Conservation (phyloP, 92 coral and sea anemone genomes). For the Actinernus sp. region DNA sequence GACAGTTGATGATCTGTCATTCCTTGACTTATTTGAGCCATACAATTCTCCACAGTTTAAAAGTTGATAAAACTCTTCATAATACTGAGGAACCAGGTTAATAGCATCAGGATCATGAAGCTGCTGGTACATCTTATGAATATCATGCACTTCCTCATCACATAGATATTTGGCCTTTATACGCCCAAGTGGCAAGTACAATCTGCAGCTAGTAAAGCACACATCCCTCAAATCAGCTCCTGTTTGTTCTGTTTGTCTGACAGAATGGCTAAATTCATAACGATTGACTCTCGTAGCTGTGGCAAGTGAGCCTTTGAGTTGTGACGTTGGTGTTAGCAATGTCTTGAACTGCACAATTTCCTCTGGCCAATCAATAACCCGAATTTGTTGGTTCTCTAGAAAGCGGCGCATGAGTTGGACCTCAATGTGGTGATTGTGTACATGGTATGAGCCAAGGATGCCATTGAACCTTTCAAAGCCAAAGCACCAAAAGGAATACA, state of each 20-base stretch:
- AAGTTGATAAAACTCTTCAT: slow-evolving; percentile 27
- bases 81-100: slow-evolving; percentile 10
- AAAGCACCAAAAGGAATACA: slow-evolving; percentile 62
- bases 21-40: slow-evolving; percentile 28
- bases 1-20: slow-evolving; percentile 14
- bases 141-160: slow-evolving; percentile 25
- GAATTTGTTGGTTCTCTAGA: too few species aligned
- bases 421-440: too few species aligned
- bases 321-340: slow-evolving; percentile 15
- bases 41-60: slow-evolving; percentile 20
- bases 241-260: slow-evolving; percentile 2
- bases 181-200: slow-evolving; percentile 7
- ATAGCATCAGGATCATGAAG: slow-evolving; percentile 15
- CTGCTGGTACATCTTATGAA: slow-evolving; percentile 6
- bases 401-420: too few species aligned
- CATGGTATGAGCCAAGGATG: too few species aligned
- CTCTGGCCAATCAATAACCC: too few species aligned
- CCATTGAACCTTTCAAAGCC: too few species aligned
- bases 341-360: slow-evolving; percentile 27
- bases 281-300: slow-evolving; percentile 8
- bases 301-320: slow-evolving; percentile 29
- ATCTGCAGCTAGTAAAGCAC: neutral
- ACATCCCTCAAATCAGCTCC: slow-evolving; percentile 9
- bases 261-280: slow-evolving; percentile 1
- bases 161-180: slow-evolving; percentile 14